Evolutionary conservation across 1,140 invertebrate species (phyloP).

Genomic region (Drosophila serrata): DNA sequence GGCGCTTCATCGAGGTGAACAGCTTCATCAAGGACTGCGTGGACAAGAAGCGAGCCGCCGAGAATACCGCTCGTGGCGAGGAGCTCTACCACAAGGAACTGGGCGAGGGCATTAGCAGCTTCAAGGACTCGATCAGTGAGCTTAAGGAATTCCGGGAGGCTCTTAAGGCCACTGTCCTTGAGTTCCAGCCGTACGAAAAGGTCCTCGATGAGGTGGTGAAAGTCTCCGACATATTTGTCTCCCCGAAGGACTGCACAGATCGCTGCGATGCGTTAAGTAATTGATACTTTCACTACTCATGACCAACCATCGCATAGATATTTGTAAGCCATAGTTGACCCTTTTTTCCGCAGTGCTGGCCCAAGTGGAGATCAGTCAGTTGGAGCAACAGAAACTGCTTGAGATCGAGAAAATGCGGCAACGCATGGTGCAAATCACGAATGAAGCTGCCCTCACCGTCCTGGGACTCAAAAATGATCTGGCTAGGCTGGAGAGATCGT

Average conservation of each 20-base stretch:
- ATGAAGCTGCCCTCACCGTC: conserved; percentile 74
- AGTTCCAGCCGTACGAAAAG: conserved; percentile 78
- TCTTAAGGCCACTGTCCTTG: conserved; percentile 72
- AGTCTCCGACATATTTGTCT: conserved; percentile 65
- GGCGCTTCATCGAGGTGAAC: conserved; percentile 81
- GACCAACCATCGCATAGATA: background rate
- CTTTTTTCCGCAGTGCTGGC: conserved; percentile 62
- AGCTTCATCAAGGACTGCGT: conserved; percentile 80
- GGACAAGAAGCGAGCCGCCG: conserved; percentile 70
- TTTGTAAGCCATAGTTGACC: background rate
- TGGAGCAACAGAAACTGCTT: conserved; percentile 70
- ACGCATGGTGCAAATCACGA: conserved; percentile 77
- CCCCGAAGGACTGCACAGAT: conserved; percentile 75
- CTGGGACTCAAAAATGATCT: conserved; percentile 82
- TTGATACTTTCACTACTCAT: background rate
- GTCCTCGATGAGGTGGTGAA: conserved; percentile 77
- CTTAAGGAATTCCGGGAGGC: conserved; percentile 66
- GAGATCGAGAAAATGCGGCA: conserved; percentile 80
- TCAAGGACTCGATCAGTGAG: conserved; percentile 62
- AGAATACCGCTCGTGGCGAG: conserved; percentile 60
- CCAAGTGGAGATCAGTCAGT: conserved; percentile 72
- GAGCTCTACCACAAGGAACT: conserved; percentile 60
- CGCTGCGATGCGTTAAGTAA: conserved; percentile 73
- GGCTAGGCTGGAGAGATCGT: conserved; percentile 65
- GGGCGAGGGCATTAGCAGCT: conserved; percentile 60